phyloP scores from a whole-genome alignment of 1,140 invertebrate species.

The Eupeodes corollae region DNA sequence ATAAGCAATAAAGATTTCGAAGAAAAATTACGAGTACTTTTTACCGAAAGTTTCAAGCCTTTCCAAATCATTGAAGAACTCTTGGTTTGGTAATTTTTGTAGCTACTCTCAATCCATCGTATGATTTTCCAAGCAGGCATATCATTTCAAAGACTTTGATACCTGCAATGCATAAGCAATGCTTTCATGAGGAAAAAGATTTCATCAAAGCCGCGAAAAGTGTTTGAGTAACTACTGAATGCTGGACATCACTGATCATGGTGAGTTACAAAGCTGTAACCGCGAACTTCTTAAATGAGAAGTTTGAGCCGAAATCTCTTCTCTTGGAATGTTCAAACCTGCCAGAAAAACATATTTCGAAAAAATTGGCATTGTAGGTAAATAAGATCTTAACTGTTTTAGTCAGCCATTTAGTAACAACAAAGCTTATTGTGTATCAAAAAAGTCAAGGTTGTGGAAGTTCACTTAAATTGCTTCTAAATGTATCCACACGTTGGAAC shows the following conservation, averaged over 20 bases:
- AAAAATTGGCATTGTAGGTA: neutral
- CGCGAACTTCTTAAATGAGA: conserved; percentile 6
- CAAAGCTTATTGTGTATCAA: neutral
- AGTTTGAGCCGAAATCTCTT: conserved; percentile 3
- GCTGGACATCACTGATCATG: conserved; percentile 5
- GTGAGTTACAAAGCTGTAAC: conserved; percentile 5
- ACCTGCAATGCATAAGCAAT: neutral
- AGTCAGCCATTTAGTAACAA: neutral
- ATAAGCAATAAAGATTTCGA: too few species aligned
- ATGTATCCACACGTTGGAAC: conserved; percentile 30
- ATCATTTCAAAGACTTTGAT: neutral
- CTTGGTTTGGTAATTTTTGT: too few species aligned
- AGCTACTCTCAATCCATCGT: neutral
- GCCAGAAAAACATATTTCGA: neutral
- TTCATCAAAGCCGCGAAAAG: neutral
- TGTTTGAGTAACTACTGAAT: neutral
- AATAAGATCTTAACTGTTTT: neutral
- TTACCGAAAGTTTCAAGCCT: too few species aligned
- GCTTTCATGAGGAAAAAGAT: neutral
- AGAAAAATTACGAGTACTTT: too few species aligned
- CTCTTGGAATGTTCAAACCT: neutral
- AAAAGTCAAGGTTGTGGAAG: neutral
- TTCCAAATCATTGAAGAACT: too few species aligned
- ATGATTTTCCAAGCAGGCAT: neutral
- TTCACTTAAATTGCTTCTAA: conserved; percentile 6